phyloP scores from a whole-genome alignment of 2,888 invertebrate species.

The Rhagonycha fulva region DNA sequence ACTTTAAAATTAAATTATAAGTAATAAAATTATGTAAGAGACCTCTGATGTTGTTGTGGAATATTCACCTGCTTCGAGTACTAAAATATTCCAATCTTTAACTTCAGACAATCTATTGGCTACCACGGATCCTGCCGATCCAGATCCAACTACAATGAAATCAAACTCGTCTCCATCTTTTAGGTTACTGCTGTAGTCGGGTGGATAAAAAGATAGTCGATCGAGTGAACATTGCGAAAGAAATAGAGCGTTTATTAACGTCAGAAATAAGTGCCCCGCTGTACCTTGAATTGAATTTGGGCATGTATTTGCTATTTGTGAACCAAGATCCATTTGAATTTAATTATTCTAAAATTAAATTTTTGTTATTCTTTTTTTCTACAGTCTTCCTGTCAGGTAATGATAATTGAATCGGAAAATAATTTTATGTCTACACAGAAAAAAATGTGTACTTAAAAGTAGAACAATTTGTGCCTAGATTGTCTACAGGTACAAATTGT shows the following conservation, averaged over 20 bases:
- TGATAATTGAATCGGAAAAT: no score
- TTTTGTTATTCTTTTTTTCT: no score
- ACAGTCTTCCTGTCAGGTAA: no score
- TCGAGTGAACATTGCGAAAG: conserved; percentile 61
- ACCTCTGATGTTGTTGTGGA: conserved; percentile 63
- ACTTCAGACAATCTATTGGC: conserved; percentile 56
- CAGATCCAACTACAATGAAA: conserved; percentile 57
- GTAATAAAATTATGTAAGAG: not conserved
- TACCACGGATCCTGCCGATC: conserved; percentile 58
- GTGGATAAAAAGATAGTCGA: conserved; percentile 36
- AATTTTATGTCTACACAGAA: no score
- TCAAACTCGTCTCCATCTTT: conserved; percentile 61
- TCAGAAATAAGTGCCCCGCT: conserved; percentile 47
- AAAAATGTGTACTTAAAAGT: no score
- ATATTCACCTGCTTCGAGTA: conserved; percentile 50
- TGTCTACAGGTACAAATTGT: no score
- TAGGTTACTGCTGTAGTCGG: conserved; percentile 35
- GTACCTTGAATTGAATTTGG: not conserved
- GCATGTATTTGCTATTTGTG: conserved; percentile 54
- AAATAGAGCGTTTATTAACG: conserved; percentile 35
- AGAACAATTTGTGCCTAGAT: no score
- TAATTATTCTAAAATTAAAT: not conserved
- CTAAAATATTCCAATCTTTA: conserved; percentile 48
- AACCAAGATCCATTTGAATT: not conserved
- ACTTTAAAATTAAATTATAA: conserved; percentile 41